phyloP scores from a whole-genome alignment of 2,888 invertebrate genomes.

The Scaptomyza parva region DNA sequence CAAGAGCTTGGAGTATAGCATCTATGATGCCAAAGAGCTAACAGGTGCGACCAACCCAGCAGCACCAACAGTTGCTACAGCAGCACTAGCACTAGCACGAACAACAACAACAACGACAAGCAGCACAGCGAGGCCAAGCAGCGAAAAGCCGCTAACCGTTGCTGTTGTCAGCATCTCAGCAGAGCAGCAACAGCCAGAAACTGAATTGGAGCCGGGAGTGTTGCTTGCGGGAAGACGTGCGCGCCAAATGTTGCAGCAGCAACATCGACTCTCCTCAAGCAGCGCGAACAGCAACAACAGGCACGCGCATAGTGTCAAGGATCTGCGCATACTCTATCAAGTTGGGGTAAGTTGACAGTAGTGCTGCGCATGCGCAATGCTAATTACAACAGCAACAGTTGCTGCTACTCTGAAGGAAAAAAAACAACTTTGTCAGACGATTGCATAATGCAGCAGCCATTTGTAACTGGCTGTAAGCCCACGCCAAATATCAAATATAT shows the following conservation, averaged over 20 bases:
- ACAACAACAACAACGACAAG: slow-evolving; percentile 26
- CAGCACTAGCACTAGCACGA: slow-evolving; percentile 20
- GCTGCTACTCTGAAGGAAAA: slow-evolving; percentile 66
- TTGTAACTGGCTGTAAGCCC: slow-evolving; percentile 68
- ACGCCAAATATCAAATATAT: slow-evolving; percentile 53
- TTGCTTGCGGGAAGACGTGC: slow-evolving; percentile 76
- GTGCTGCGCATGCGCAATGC: slow-evolving; percentile 20
- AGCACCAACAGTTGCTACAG: slow-evolving; percentile 22
- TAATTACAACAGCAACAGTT: slow-evolving; percentile 56
- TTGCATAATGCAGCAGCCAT: slow-evolving; percentile 54
- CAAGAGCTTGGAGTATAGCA: slow-evolving; percentile 78
- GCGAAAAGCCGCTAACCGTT: slow-evolving; percentile 52
- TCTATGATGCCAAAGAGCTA: slow-evolving; percentile 73
- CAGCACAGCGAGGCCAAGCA: slow-evolving; percentile 42
- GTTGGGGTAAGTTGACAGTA: slow-evolving; percentile 82
- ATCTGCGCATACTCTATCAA: slow-evolving; percentile 88
- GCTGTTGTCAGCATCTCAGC: slow-evolving; percentile 55
- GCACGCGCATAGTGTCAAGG: slow-evolving; percentile 60
- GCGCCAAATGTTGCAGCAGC: slow-evolving; percentile 85
- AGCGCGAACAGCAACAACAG: slow-evolving; percentile 51
- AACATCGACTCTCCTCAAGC: slow-evolving; percentile 38
- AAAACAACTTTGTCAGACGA: slow-evolving; percentile 47
- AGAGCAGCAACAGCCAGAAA: slow-evolving; percentile 37
- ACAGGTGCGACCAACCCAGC: slow-evolving; percentile 40
- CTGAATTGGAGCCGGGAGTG: slow-evolving; percentile 49